Evolutionary conservation across 2,113 vertebrate genomes (phyloP), one percentile per base, ranked within the genome.

Genomic region (Anguilla rostrata): DNA sequence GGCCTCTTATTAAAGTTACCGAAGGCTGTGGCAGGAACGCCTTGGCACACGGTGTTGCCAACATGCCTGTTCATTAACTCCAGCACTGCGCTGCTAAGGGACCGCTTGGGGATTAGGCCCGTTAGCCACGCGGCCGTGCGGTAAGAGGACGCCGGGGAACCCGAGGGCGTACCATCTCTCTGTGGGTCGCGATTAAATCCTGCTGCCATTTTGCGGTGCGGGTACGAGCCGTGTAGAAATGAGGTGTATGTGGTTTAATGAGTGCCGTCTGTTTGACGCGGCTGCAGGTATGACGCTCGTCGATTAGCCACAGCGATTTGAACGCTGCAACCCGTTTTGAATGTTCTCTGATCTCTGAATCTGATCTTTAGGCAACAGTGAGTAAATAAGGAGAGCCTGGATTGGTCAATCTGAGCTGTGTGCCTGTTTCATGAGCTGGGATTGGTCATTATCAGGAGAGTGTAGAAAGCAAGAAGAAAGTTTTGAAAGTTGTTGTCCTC

Each of bases 31-130:
- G 87, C 12, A 18, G 15, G 60, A 39, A 39, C 66, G 78, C 3
- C 49, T 7, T 8, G 18, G 15, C 46, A 15, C 4, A 5, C 0
- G 2, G 26, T 6, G 34, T 0, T 26, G 40, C 78, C 83, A 71
- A 75, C 43, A 82, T 82, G 84, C 78, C 83, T 39, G 29, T 16
- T 84, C 39, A 53, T 85, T 85, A 57, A 40, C 34, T 53, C 40
- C 40, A 3, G 57, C 40, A n/a, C 9, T 41, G 39, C 29, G 34
- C 39, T 60, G 26, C 78, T 22, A 78, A 81, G 15, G 53, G 46
- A 20, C 83, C 29, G 12, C 71, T 82, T 84, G 20, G 41, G 39
- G 39, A 2, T 39, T 63, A 43, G 18, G 78, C 41, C 34, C 2
- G 7, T 49, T 26, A 26, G n/a, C 53, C 49, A 41, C 14, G 4